Evolutionary conservation across 2,797 vertebrate genomes (phyloP).

Genomic region (Nyctibius grandis): DNA sequence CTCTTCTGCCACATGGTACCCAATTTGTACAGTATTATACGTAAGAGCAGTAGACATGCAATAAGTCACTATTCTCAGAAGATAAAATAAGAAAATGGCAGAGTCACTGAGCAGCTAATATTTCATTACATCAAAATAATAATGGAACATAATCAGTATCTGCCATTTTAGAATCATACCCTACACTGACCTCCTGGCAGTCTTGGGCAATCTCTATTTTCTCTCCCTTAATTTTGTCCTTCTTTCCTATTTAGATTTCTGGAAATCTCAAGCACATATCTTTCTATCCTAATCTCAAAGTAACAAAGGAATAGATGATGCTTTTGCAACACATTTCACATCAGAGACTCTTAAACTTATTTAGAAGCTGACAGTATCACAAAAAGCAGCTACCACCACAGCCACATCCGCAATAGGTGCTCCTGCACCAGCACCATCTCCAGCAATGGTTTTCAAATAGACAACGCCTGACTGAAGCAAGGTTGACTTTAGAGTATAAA

Average conservation of each 20-base stretch:
- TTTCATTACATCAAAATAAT: not conserved
- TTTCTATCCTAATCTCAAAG: not conserved
- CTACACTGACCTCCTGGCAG: not conserved
- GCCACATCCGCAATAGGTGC: not conserved
- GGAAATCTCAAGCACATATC: not conserved
- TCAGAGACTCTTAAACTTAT: not conserved
- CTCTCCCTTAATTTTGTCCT: not conserved
- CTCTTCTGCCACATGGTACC: not conserved
- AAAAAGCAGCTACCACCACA: not conserved
- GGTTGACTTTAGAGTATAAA: not conserved
- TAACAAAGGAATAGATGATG: not conserved
- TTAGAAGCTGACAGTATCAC: not conserved
- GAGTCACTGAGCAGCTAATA: not conserved
- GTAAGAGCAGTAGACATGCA: not conserved
- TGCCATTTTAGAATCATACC: not conserved
- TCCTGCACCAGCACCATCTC: not conserved
- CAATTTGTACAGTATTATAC: not conserved
- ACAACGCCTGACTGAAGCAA: not conserved
- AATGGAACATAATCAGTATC: not conserved
- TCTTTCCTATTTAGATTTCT: not conserved
- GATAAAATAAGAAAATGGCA: not conserved
- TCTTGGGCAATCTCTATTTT: not conserved
- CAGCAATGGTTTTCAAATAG: fast-evolving
- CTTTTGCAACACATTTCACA: not conserved
- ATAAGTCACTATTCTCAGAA: not conserved